A percentile compares a stretch with the other conserved stretches of the same genome.
These are phyloP conservation scores for Urocynchramus pylzowi DNA, from an alignment of 2,113 vertebrate genomes.

Conservation along the genomic window DNA sequence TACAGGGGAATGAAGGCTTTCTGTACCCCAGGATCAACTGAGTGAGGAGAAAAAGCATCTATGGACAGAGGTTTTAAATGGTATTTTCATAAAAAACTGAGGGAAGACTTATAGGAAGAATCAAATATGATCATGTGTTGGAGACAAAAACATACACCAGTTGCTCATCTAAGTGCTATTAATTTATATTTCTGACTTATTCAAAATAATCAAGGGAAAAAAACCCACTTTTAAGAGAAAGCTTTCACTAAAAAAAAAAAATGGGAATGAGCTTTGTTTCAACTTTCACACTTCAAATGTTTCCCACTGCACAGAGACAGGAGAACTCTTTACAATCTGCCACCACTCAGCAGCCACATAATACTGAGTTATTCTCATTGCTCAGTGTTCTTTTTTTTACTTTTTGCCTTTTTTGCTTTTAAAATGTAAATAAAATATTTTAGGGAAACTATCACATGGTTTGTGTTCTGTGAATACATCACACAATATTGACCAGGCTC, in stretches of 20 bases:
- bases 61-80: neutral
- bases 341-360: neutral
- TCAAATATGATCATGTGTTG: neutral
- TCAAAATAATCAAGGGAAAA: neutral
- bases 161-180: neutral
- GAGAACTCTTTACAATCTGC: neutral
- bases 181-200: neutral
- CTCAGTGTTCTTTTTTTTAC: neutral
- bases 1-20: neutral
- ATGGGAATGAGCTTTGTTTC: neutral
- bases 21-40: neutral
- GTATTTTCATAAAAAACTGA: neutral
- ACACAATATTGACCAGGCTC: neutral
- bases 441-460: neutral
- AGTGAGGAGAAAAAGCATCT: neutral
- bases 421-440: neutral
- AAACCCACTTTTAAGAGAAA: neutral
- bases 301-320: neutral
- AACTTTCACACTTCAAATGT: neutral
- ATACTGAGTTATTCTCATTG: neutral
- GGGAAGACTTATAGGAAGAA: neutral
- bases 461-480: neutral
- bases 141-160: neutral
- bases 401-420: neutral
- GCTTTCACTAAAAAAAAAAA: neutral